Conservation (phyloP, 2,797 vertebrate genomes). For the Microcaecilia unicolor region DNA sequence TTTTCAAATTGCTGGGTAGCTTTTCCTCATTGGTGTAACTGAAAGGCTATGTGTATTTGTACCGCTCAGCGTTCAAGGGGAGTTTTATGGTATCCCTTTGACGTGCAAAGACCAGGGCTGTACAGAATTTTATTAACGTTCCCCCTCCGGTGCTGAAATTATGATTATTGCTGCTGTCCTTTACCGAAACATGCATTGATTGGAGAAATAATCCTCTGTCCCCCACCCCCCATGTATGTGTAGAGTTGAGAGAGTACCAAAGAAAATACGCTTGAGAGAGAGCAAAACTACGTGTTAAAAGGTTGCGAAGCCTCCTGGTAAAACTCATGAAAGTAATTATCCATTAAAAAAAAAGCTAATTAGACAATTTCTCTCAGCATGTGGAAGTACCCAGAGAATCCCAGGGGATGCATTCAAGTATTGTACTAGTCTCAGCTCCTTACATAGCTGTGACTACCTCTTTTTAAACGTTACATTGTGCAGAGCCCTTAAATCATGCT, state of each 20-base stretch:
- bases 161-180: conserved; percentile 41
- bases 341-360: conserved; percentile 34
- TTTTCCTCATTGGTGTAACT: background rate
- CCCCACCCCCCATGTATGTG: conserved; percentile 28
- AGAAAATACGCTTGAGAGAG: conserved; percentile 33
- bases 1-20: conserved; percentile 2
- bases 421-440: conserved; percentile 39
- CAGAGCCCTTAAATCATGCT: conserved; percentile 19
- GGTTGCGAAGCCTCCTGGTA: conserved; percentile 46
- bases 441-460: conserved; percentile 14
- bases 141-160: conserved; percentile 23
- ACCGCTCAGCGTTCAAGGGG: too few species aligned
- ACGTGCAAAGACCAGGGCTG: conserved; percentile 28
- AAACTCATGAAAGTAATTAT: conserved; percentile 38
- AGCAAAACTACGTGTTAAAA: conserved; percentile 22
- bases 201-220: conserved; percentile 18
- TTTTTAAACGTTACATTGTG: conserved; percentile 10
- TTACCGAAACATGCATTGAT: conserved; percentile 32
- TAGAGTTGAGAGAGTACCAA: conserved; percentile 45
- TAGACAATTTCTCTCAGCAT: conserved; percentile 35
- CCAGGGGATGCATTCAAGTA: conserved; percentile 26
- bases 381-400: conserved; percentile 29
- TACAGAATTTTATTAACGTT: conserved; percentile 36
- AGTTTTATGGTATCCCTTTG: conserved; percentile 35
- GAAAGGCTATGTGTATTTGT: conserved; percentile 10